These are phyloP conservation scores for Peromyscus maniculatus DNA, from an alignment of 2,113 vertebrate genomes.

Conservation along the genomic window DNA sequence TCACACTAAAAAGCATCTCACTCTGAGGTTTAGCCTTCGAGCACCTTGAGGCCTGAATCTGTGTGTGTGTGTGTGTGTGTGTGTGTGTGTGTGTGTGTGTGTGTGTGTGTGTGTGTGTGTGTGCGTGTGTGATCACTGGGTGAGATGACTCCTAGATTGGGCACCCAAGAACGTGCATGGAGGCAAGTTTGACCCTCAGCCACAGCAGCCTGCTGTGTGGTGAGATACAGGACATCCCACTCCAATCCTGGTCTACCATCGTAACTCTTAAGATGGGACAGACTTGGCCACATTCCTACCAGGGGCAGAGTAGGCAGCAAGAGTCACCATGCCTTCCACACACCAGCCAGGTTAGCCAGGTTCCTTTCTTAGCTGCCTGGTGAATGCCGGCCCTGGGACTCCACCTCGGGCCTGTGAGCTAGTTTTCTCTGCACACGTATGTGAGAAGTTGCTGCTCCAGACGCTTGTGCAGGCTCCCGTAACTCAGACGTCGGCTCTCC, in stretches of 20 bases:
- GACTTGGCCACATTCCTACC: background rate
- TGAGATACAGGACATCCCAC: background rate
- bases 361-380: background rate
- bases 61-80: too few relatives aligned
- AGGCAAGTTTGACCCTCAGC: background rate
- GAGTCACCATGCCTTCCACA: background rate
- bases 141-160: background rate
- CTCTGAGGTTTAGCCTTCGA: background rate
- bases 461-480: background rate
- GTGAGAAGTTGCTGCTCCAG: rapidly evolving
- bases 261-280: background rate
- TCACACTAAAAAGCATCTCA: background rate
- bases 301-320: background rate
- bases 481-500: background rate
- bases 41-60: background rate
- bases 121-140: rapidly evolving
- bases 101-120: too few relatives aligned
- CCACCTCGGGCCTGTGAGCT: rapidly evolving
- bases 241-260: background rate
- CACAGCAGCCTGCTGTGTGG: background rate
- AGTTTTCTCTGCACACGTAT: rapidly evolving
- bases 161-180: background rate
- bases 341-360: too few relatives aligned
- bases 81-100: too few relatives aligned
- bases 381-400: background rate